Evolutionary conservation across 2,797 vertebrate species (phyloP).

Genomic region (Oreortyx pictus): DNA sequence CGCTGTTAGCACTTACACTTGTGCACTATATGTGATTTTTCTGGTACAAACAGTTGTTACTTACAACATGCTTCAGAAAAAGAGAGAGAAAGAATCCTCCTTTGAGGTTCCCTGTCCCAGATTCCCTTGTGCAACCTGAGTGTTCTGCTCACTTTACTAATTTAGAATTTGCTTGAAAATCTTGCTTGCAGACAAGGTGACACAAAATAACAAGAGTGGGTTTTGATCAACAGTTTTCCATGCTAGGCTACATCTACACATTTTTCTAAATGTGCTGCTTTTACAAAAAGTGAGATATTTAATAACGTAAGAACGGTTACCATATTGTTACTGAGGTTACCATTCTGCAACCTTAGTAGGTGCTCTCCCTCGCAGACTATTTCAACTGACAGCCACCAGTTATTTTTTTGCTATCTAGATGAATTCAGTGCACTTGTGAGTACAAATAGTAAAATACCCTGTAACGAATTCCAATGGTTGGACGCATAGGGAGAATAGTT

Average conservation of each 20-base stretch:
- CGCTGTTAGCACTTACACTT: slow-evolving; percentile 41
- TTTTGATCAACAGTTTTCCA: slow-evolving; percentile 3
- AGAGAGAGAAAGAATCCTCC: not conserved
- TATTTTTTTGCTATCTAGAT: slow-evolving; percentile 3
- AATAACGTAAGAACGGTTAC: slow-evolving; percentile 26
- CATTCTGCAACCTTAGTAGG: slow-evolving; percentile 17
- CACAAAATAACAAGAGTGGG: slow-evolving; percentile 48
- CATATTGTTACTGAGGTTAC: slow-evolving; percentile 17
- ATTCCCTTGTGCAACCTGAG: not conserved
- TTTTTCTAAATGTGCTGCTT: slow-evolving; percentile 31
- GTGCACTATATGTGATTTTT: slow-evolving; percentile 6
- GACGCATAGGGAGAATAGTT: not conserved
- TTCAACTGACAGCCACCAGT: slow-evolving; percentile 9
- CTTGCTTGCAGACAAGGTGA: slow-evolving; percentile 22
- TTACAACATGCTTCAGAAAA: slow-evolving; percentile 24
- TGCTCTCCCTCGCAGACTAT: slow-evolving; percentile 1
- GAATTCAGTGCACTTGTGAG: not conserved
- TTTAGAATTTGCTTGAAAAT: slow-evolving; percentile 20
- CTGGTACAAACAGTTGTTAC: slow-evolving; percentile 16
- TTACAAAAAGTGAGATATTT: slow-evolving; percentile 18
- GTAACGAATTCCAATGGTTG: not conserved
- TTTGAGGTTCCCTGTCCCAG: slow-evolving; percentile 1
- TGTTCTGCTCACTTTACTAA: not conserved
- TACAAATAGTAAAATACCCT: not conserved
- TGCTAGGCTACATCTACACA: not conserved